phyloP scores from a whole-genome alignment of 2,888 invertebrate genomes.

The Mactromeris polynyma region DNA sequence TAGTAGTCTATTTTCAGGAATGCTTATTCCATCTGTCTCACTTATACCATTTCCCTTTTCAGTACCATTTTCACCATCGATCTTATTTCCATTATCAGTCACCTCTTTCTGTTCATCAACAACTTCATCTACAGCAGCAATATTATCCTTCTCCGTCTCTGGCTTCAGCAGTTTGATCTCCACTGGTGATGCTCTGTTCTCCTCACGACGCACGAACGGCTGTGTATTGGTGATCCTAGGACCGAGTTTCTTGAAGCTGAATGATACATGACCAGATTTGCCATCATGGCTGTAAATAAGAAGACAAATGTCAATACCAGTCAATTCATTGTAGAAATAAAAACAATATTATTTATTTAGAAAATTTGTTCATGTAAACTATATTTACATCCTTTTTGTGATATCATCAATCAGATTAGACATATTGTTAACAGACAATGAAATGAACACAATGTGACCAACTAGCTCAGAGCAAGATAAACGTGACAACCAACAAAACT shows the following conservation, averaged over 20 bases:
- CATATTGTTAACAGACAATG: too few species aligned
- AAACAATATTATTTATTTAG: too few species aligned
- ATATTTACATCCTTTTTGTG: too few species aligned
- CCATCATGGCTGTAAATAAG: conserved; percentile 59
- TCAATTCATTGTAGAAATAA: too few species aligned
- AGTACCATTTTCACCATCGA: conserved; percentile 4
- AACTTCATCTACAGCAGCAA: background rate
- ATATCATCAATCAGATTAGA: too few species aligned
- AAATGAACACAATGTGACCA: too few species aligned
- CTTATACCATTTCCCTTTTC: conserved; percentile 29
- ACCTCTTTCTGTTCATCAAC: conserved; percentile 9
- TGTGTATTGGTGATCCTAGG: conserved; percentile 68
- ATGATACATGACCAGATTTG: conserved; percentile 68
- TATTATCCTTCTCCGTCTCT: conserved; percentile 25
- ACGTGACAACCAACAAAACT: too few species aligned
- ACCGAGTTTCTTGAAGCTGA: conserved; percentile 74
- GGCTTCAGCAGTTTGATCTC: conserved; percentile 56
- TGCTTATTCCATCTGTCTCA: conserved; percentile 32
- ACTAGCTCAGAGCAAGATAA: too few species aligned
- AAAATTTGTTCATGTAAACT: too few species aligned
- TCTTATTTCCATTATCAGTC: conserved; percentile 29
- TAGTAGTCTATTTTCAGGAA: conserved; percentile 52
- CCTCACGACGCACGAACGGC: conserved; percentile 69
- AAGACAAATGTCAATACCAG: background rate
- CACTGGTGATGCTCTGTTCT: conserved; percentile 47